Evolutionary conservation across 2,888 invertebrate species (phyloP).

Genomic region (Hydraecia micacea): DNA sequence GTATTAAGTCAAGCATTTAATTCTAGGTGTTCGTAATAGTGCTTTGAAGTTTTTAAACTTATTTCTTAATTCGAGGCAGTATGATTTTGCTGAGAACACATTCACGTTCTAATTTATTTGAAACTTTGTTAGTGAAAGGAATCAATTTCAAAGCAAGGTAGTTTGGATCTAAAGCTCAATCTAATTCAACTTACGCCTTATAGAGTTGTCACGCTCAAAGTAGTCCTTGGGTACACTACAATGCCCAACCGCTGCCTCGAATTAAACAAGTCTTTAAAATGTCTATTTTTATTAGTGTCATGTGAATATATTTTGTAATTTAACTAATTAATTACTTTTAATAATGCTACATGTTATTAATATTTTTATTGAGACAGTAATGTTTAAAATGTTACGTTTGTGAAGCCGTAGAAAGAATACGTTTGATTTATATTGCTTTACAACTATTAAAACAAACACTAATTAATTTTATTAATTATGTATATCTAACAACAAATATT

Average conservation of each 20-base stretch:
- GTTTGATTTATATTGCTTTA: constrained; percentile 55
- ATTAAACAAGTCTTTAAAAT: constrained; percentile 32
- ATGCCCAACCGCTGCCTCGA: constrained; percentile 38
- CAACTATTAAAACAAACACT: constrained; percentile 21
- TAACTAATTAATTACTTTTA: constrained; percentile 52
- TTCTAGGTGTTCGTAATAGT: constrained; percentile 47
- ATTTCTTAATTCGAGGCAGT: constrained; percentile 40
- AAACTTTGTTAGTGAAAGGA: neutral
- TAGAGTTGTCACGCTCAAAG: constrained; percentile 7
- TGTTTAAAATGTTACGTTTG: constrained; percentile 56
- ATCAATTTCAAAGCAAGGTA: constrained; percentile 1
- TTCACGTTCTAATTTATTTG: neutral
- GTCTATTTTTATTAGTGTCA: constrained; percentile 55
- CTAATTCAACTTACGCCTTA: neutral
- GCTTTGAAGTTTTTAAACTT: constrained; percentile 25
- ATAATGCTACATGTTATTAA: constrained; percentile 51
- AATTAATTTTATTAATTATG: constrained; percentile 14
- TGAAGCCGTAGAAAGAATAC: constrained; percentile 61
- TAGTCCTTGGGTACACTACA: neutral
- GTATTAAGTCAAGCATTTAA: constrained; percentile 54
- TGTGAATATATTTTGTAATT: constrained; percentile 59
- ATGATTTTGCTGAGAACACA: constrained; percentile 2
- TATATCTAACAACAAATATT: constrained; percentile 28
- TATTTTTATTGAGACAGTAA: constrained; percentile 54
- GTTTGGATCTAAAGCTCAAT: constrained; percentile 9